These are phyloP conservation scores for Ianthella basta DNA, from an alignment of 37 sponge, comb jelly and placozoan genomes.

Conservation along the genomic window DNA sequence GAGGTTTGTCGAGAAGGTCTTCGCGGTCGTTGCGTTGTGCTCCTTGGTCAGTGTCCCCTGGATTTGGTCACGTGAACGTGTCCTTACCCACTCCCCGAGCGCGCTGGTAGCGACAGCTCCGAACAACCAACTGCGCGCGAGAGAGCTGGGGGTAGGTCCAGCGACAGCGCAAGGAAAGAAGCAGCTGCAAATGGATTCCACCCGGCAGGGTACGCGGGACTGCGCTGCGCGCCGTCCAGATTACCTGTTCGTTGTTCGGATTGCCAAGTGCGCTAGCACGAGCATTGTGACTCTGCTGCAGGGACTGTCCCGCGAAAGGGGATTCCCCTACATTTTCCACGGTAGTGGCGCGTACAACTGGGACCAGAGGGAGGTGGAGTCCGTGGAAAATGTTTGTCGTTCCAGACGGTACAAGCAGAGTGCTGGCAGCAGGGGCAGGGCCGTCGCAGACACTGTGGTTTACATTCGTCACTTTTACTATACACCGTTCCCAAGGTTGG, in stretches of 20 bases:
- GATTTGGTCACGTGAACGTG: too few relatives aligned
- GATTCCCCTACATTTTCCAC: constrained; percentile 48
- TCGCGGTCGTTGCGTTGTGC: too few relatives aligned
- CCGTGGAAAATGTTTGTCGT: constrained; percentile 28
- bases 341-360: constrained; percentile 82
- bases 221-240: constrained; percentile 19
- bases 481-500: constrained; percentile 48
- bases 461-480: constrained; percentile 85
- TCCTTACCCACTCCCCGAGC: not conserved
- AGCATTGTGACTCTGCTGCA: constrained; percentile 58
- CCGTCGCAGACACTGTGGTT: constrained; percentile 14
- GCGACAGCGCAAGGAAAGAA: not conserved
- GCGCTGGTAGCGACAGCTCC: not conserved
- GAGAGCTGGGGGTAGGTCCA: not conserved
- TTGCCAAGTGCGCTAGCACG: constrained; percentile 92
- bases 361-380: constrained; percentile 32
- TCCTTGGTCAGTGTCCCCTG: too few relatives aligned
- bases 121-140: not conserved
- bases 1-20: too few relatives aligned
- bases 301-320: not conserved
- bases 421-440: not conserved
- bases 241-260: constrained; percentile 66
- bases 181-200: too few relatives aligned
- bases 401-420: not conserved
- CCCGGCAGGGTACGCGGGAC: too few relatives aligned